A percentile compares a stretch with the other conserved stretches of the same genome.
These are phyloP conservation scores for Dryadula phaetusa DNA, from an alignment of 2,888 invertebrate genomes.

Conservation along the genomic window DNA sequence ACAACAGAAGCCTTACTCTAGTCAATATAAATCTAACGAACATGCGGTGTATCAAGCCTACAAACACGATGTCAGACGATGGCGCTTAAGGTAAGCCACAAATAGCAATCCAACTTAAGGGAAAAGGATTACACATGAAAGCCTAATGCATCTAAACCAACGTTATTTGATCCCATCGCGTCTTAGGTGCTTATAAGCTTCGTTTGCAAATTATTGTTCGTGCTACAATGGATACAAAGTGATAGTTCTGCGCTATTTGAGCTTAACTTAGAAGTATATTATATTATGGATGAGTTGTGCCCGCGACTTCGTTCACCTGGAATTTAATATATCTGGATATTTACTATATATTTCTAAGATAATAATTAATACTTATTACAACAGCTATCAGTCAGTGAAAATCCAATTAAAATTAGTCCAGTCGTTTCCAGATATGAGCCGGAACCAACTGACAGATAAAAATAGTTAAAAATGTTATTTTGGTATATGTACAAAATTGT, in stretches of 20 bases:
- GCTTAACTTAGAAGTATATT: slow-evolving; percentile 49
- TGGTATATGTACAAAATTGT: no score
- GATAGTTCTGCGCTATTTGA: slow-evolving; percentile 53
- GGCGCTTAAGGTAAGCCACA: slow-evolving; percentile 68
- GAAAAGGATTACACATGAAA: slow-evolving; percentile 73
- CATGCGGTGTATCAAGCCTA: slow-evolving; percentile 62
- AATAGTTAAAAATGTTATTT: no score
- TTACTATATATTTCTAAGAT: no score
- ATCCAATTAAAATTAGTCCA: no score
- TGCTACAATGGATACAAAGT: slow-evolving; percentile 63
- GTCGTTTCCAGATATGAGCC: no score
- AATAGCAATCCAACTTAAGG: slow-evolving; percentile 73
- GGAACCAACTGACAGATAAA: no score
- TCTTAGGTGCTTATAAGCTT: slow-evolving; percentile 58
- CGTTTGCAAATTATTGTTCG: slow-evolving; percentile 72
- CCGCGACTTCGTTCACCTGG: no score
- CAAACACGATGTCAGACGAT: slow-evolving; percentile 68
- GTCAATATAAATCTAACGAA: slow-evolving; percentile 61
- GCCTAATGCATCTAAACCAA: slow-evolving; percentile 59
- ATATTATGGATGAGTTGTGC: no score
- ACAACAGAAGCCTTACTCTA: slow-evolving; percentile 49
- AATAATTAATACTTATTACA: no score
- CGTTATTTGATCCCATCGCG: slow-evolving; percentile 69
- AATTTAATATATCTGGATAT: no score
- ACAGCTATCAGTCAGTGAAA: no score